Evolutionary conservation across 1,140 invertebrate species (phyloP), one percentile per base, ranked within the genome.

Genomic region (Drosophila melanica): DNA sequence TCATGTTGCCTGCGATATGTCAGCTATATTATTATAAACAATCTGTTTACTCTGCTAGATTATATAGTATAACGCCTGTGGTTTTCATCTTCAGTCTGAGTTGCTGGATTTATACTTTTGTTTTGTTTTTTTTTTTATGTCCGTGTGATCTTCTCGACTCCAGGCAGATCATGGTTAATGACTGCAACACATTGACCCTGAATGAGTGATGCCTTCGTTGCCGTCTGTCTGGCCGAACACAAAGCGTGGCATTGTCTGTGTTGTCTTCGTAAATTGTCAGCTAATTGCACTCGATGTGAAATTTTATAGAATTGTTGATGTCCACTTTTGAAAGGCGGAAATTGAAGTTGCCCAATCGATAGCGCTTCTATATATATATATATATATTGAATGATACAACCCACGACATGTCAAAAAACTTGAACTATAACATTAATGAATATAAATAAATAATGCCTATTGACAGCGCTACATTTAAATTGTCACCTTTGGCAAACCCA

Each of bases 111-210:
- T 27, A 7, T 27, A 27, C 20, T 23, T 23, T 2, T 4, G 12
- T 16, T 27, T 20, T 23, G 6, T 48, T 2, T 4, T 18, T 16
- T 27, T 20, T 23, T 8, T 48, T 42, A 44, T 63, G 51, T 54
- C 50, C 23, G 64, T 39, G 18, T 62, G 59, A 37, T 50, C 42
- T 50, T 16, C 35, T 44, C 44, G 7, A 6, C 20, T 68, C 62
- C 27, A 7, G 27, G 27, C 27, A 27, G 27, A 27, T 7, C 27
- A 71, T 51, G 37, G 51, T 58, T 45, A 41, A 55, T 76, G 60
- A 63, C 77, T 78, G 74, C 77, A 85, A 81, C 77, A 78, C 81
- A 86, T 86, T 81, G 81, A 86, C 77, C 81, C 81, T 86, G 81
- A 81, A 16, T 72, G 64, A 39, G 64, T 55, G 30, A n/a, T n/a